phyloP scores from a whole-genome alignment of 2,113 vertebrate genomes.

The Sturnira hondurensis region DNA sequence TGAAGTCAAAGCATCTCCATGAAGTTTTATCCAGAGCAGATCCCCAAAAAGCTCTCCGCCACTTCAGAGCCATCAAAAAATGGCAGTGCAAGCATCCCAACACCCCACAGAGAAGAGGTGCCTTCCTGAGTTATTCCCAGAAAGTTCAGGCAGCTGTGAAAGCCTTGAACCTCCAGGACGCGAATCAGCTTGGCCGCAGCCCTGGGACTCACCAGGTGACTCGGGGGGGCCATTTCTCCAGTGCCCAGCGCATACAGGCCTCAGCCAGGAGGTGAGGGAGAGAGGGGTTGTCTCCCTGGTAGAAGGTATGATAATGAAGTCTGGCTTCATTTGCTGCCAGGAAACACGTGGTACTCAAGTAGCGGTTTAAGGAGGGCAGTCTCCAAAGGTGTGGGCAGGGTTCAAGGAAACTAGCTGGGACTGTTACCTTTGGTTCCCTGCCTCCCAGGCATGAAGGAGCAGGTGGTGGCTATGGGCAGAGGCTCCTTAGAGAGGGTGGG shows the following conservation, averaged over 20 bases:
- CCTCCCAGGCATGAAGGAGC: neutral
- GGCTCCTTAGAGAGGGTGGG: no score
- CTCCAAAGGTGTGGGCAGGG: neutral
- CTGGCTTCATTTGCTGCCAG: neutral
- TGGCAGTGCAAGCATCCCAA: slow-evolving; percentile 86
- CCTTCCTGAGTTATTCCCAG: slow-evolving; percentile 90
- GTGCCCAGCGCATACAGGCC: neutral
- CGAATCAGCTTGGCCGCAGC: slow-evolving; percentile 77
- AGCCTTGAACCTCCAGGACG: slow-evolving; percentile 51
- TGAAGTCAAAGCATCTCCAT: slow-evolving; percentile 87
- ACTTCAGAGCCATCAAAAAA: slow-evolving; percentile 87
- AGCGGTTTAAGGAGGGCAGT: neutral
- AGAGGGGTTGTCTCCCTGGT: neutral
- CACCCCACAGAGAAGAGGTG: slow-evolving; percentile 80
- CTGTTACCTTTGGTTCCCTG: neutral
- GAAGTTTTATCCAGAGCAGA: slow-evolving; percentile 87
- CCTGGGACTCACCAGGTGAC: slow-evolving; percentile 83
- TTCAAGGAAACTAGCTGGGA: neutral
- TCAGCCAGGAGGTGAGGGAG: neutral
- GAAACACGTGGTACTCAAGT: neutral
- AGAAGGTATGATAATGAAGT: neutral
- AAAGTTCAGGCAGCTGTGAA: slow-evolving; percentile 86
- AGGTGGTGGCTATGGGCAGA: neutral
- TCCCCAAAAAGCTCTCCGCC: slow-evolving; percentile 79
- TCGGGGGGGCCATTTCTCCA: fast-evolving